Evolutionary conservation across 2,888 invertebrate species (phyloP), one percentile per base, ranked within the genome.

Genomic region (Cephus runcator): DNA sequence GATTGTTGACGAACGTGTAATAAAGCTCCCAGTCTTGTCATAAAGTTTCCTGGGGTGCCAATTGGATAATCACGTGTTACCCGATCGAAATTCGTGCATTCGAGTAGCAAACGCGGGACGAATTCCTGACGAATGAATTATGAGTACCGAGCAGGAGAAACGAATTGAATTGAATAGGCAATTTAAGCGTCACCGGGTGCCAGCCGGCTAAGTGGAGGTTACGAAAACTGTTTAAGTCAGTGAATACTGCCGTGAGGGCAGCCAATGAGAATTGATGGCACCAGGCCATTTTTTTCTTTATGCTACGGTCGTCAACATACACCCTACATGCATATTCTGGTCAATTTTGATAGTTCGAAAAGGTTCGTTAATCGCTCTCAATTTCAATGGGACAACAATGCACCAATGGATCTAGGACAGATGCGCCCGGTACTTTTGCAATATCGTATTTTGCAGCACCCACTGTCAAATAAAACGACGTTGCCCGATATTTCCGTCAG

Each of bases 121-220:
- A 71, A 56, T 56, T 56, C 56, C 23, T 56, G 56, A 23, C 56
- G 56, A 15, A 56, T 23, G 56, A 56, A 56, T 56, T 56, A 56
- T 56, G 56, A 56, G 73, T 77, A 35, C 11, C 35, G 69, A 31
- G 35, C 69, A 31, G 74, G n/a, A 69, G 71, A 34, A 33, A 71
- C 31, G 71, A 34, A 75, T 75, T 75, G 69, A 77, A 75, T 77
- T 75, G 69, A 77, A 75, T 75, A 40, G 75, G 75, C 75, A 75
- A 75, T 75, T 77, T 69, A 69, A 77, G 69, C 69, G 77, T 77
- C 77, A 36, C 36, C 74, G 56, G 71, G 36, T 77, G 71, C 75
- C 75, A 75, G 75, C 31, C 69, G 75, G 69, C 74, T 77, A 77
- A 77, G 69, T 75, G 75, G 69, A 77, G 77, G 77, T 73, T 36